Evolutionary conservation across 2,888 invertebrate species (phyloP).

Genomic region (Mellilla xanthometata): DNA sequence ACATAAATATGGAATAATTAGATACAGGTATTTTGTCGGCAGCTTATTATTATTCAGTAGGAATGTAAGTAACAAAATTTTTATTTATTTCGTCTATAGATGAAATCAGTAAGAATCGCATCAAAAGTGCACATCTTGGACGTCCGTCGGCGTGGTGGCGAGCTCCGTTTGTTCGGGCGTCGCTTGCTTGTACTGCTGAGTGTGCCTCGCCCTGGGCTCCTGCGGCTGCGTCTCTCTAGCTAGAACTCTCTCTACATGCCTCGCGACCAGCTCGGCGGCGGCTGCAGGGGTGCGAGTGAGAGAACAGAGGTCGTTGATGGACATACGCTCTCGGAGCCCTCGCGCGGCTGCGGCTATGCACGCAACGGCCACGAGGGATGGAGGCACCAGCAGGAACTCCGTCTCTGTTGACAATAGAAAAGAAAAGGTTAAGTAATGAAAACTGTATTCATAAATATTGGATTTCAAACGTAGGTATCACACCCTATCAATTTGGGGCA

Average conservation of each 20-base stretch:
- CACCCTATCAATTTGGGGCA: too few species aligned
- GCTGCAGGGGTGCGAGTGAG: slow-evolving; percentile 75
- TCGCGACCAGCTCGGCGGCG: slow-evolving; percentile 79
- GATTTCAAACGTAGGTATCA: too few species aligned
- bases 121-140: slow-evolving; percentile 84
- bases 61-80: background rate
- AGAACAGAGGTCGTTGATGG: slow-evolving; percentile 66
- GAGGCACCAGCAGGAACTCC: slow-evolving; percentile 86
- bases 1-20: background rate
- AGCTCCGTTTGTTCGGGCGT: slow-evolving; percentile 62
- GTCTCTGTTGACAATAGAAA: slow-evolving; percentile 83
- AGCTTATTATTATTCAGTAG: background rate
- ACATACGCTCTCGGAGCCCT: slow-evolving; percentile 78
- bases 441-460: too few species aligned
- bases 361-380: slow-evolving; percentile 87
- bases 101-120: background rate
- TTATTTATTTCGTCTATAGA: background rate
- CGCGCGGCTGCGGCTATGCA: slow-evolving; percentile 87
- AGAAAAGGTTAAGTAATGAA: too few species aligned
- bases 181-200: slow-evolving; percentile 56
- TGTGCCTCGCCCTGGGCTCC: slow-evolving; percentile 57
- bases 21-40: background rate
- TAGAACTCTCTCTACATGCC: slow-evolving; percentile 83
- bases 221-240: slow-evolving; percentile 80
- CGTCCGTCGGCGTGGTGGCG: slow-evolving; percentile 85